Evolutionary conservation across 2,888 invertebrate genomes (phyloP).

Genomic region (Harmothoe impar): DNA sequence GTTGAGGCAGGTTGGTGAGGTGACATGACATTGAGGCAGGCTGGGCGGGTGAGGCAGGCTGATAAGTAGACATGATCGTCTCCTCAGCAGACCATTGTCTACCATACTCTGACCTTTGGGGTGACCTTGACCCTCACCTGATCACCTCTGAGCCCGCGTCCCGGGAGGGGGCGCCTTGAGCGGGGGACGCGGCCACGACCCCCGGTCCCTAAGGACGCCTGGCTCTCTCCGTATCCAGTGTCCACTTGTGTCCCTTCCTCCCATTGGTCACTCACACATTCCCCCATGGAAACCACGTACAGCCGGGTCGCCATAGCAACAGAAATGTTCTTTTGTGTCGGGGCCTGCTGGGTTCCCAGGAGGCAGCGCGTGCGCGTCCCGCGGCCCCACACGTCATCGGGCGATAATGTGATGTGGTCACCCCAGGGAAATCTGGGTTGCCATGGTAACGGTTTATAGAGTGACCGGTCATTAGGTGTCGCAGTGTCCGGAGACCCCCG

Average conservation of each 20-base stretch:
- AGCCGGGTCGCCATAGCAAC: constrained; percentile 46
- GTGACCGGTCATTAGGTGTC: constrained; percentile 59
- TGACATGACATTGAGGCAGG: too few species aligned
- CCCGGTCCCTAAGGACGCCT: constrained; percentile 5
- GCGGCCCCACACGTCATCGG: constrained; percentile 50
- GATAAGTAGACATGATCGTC: constrained; percentile 83
- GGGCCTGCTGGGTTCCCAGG: constrained; percentile 7
- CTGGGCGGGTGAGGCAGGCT: constrained; percentile 81
- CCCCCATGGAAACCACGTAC: background rate
- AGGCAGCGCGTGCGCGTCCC: constrained; percentile 47
- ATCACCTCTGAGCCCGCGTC: constrained; percentile 42
- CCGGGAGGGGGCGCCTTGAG: background rate
- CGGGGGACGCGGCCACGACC: background rate
- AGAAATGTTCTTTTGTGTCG: constrained; percentile 62
- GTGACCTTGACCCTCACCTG: constrained; percentile 45
- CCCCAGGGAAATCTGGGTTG: constrained; percentile 55
- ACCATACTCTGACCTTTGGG: constrained; percentile 15
- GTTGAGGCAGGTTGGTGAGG: too few species aligned
- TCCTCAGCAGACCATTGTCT: constrained; percentile 70
- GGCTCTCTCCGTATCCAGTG: constrained; percentile 21
- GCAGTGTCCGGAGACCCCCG: constrained; percentile 21
- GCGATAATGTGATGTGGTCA: constrained; percentile 60
- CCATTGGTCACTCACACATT: constrained; percentile 49
- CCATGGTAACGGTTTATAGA: constrained; percentile 62
- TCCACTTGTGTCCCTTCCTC: constrained; percentile 49